Percentiles rank a stretch among this genome's conserved stretches.
These are phyloP conservation scores for Heterochromis multidens DNA, from an alignment of 2,113 vertebrate genomes.

Conservation along the genomic window DNA sequence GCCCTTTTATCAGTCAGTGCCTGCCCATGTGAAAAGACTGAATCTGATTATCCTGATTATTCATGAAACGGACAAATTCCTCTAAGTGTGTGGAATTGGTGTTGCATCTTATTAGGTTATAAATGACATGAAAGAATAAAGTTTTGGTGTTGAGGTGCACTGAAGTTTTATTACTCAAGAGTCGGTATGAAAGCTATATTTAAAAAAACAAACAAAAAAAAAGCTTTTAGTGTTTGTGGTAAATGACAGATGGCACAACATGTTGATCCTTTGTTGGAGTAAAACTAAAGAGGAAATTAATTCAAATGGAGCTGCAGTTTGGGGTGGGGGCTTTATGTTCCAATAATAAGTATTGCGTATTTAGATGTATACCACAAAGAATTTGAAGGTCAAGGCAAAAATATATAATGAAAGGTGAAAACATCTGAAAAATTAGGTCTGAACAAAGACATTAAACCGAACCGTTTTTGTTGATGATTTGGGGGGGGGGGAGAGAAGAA, in stretches of 20 bases:
- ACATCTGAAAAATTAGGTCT: neutral
- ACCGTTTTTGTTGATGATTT: neutral
- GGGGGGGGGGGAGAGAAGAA: too few relatives aligned
- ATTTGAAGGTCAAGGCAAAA: neutral
- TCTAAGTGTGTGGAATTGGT: neutral
- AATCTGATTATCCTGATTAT: neutral
- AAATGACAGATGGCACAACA: neutral
- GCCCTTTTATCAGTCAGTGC: slow-evolving; percentile 8
- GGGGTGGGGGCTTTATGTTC: too few relatives aligned
- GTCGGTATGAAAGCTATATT: neutral
- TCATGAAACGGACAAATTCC: neutral
- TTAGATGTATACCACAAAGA: neutral
- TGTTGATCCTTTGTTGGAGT: neutral
- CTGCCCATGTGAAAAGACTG: neutral
- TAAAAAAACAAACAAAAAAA: neutral
- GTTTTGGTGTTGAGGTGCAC: neutral
- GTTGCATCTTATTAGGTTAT: neutral
- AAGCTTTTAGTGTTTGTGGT: neutral
- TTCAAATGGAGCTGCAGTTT: neutral
- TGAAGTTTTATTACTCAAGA: neutral
- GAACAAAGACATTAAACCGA: neutral
- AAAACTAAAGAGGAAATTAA: neutral
- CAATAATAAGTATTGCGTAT: neutral
- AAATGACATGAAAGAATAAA: neutral
- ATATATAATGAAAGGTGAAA: neutral